A percentile compares a stretch with the other conserved stretches of the same genome.
Evolutionary conservation across 2,113 vertebrate species (phyloP).

Genomic region (Emydocephalus ijimae): DNA sequence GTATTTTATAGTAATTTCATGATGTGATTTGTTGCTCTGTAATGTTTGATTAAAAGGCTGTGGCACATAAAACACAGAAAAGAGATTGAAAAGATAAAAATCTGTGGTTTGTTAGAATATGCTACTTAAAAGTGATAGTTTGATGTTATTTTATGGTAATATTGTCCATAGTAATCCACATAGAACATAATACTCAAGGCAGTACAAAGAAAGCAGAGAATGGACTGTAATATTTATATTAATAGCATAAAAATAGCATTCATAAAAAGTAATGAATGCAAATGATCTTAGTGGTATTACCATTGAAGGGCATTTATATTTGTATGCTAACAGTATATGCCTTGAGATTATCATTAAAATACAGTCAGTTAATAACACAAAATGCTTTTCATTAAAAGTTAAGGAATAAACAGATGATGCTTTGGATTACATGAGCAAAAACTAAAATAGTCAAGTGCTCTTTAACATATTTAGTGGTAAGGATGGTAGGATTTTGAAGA

Average conservation of each 20-base stretch:
- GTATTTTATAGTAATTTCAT: neutral
- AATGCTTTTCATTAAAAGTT: slow-evolving; percentile 32
- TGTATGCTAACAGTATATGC: neutral
- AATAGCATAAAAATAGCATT: neutral
- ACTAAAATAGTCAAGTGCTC: neutral
- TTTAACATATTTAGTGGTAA: neutral
- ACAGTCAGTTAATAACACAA: slow-evolving; percentile 51
- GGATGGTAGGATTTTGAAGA: neutral
- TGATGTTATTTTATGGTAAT: neutral
- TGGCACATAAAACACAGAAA: neutral
- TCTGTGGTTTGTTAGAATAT: neutral
- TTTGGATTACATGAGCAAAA: slow-evolving; percentile 37
- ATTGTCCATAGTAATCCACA: neutral
- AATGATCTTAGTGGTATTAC: slow-evolving; percentile 28
- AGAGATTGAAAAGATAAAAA: neutral
- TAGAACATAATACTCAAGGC: neutral
- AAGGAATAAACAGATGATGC: slow-evolving; percentile 43
- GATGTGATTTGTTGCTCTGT: neutral
- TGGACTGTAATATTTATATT: neutral
- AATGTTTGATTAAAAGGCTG: neutral
- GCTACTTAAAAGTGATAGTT: neutral
- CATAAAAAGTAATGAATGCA: neutral
- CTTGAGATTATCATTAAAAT: slow-evolving; percentile 28
- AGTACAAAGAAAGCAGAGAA: fast-evolving
- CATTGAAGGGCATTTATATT: neutral